phyloP scores from a whole-genome alignment of 2,797 vertebrate species.

The Tragelaphus oryx region DNA sequence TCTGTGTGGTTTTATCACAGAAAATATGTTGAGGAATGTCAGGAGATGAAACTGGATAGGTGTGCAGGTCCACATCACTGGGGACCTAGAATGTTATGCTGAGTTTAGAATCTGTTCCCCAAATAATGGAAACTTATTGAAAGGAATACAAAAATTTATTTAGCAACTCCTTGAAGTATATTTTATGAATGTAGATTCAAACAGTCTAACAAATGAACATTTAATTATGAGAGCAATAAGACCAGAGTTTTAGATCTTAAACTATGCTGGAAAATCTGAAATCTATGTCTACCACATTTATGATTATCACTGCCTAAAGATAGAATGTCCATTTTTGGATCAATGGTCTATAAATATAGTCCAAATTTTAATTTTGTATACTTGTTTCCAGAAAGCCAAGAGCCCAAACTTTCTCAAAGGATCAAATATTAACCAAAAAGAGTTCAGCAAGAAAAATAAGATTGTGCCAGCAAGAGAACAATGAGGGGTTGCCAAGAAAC shows the following conservation, averaged over 20 bases:
- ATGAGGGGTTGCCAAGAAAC: background rate
- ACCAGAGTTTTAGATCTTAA: background rate
- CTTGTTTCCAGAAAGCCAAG: constrained; percentile 25
- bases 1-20: background rate
- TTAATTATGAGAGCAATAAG: background rate
- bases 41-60: background rate
- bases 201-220: constrained; percentile 10
- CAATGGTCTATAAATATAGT: background rate
- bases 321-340: background rate
- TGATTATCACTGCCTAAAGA: background rate
- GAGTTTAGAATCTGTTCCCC: background rate
- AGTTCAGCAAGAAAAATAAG: background rate
- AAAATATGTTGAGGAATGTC: background rate
- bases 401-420: constrained; percentile 20
- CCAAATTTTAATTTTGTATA: background rate
- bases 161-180: background rate
- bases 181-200: background rate
- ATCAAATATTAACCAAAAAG: background rate
- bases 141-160: background rate
- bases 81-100: background rate
- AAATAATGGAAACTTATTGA: constrained; percentile 26
- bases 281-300: background rate
- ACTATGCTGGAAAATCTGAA: background rate
- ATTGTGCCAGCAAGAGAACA: background rate
- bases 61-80: background rate